A percentile compares a stretch with the other conserved stretches of the same genome.
phyloP scores from a whole-genome alignment of 2,113 vertebrate species.

The Proteles cristata region DNA sequence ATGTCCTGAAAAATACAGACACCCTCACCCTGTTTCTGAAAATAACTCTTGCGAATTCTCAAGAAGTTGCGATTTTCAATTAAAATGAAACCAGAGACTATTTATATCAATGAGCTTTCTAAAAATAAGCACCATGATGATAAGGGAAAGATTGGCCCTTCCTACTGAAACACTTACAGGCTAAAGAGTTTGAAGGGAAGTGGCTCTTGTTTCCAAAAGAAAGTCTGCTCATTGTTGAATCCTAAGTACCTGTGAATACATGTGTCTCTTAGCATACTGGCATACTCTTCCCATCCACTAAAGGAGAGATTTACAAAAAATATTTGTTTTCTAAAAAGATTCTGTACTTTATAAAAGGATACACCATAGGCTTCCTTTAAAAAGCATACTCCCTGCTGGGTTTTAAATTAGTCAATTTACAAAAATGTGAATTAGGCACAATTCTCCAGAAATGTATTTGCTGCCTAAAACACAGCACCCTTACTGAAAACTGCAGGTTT shows the following conservation, averaged over 20 bases:
- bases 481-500: conserved; percentile 4
- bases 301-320: conserved; percentile 50
- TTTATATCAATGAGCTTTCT: neutral
- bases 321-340: conserved; percentile 41
- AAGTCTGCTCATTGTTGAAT: neutral
- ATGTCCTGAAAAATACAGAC: neutral
- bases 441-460: conserved; percentile 27
- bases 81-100: conserved; percentile 43
- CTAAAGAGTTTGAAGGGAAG: neutral
- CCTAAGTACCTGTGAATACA: neutral
- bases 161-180: conserved; percentile 56
- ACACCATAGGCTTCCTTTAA: conserved; percentile 51
- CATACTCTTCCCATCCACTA: neutral
- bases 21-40: neutral
- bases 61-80: conserved; percentile 26
- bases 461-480: conserved; percentile 25
- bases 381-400: conserved; percentile 44
- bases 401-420: conserved; percentile 70
- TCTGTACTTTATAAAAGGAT: conserved; percentile 39
- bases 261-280: neutral
- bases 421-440: conserved; percentile 60
- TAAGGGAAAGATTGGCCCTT: neutral
- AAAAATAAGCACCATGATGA: conserved; percentile 28
- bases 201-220: neutral
- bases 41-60: neutral